These are phyloP conservation scores for Origma solitaria DNA, from an alignment of 2,113 vertebrate genomes.

Conservation along the genomic window DNA sequence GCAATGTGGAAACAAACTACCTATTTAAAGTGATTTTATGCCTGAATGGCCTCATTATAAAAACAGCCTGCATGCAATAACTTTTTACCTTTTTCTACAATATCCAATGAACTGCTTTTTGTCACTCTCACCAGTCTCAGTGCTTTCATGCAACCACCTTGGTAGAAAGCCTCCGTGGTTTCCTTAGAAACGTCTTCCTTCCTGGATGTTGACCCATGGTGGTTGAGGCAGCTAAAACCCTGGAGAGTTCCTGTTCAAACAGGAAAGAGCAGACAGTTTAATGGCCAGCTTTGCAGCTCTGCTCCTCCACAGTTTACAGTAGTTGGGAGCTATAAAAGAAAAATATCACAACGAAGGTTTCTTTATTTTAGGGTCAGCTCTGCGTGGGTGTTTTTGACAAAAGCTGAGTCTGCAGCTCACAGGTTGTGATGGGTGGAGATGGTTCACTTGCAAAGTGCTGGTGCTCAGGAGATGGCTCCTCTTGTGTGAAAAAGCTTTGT, in stretches of 20 bases:
- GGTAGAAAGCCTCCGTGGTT: conserved; percentile 63
- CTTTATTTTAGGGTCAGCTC: conserved; percentile 58
- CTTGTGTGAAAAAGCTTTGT: neutral
- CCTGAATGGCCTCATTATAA: conserved; percentile 77
- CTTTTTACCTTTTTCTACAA: conserved; percentile 65
- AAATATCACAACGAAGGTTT: conserved; percentile 50
- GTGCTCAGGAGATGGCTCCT: neutral
- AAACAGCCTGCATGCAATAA: conserved; percentile 54
- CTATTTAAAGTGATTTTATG: conserved; percentile 71
- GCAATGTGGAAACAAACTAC: conserved; percentile 64
- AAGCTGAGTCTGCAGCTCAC: neutral
- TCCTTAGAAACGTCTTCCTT: conserved; percentile 81
- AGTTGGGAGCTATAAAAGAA: conserved; percentile 59
- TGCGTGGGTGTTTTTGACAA: conserved; percentile 11
- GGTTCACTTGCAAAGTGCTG: neutral
- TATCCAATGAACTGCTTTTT: conserved; percentile 78
- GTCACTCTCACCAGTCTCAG: conserved; percentile 72
- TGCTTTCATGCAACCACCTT: conserved; percentile 66
- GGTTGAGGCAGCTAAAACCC: conserved; percentile 64
- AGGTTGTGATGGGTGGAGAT: neutral
- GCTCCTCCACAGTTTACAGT: conserved; percentile 70
- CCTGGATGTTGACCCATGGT: conserved; percentile 71
- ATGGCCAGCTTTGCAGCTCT: conserved; percentile 75
- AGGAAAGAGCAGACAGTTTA: conserved; percentile 81
- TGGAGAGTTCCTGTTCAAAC: conserved; percentile 78